Base-by-base conservation (phyloP, 2,888 invertebrate species). In the Noctua janthina region DNA sequence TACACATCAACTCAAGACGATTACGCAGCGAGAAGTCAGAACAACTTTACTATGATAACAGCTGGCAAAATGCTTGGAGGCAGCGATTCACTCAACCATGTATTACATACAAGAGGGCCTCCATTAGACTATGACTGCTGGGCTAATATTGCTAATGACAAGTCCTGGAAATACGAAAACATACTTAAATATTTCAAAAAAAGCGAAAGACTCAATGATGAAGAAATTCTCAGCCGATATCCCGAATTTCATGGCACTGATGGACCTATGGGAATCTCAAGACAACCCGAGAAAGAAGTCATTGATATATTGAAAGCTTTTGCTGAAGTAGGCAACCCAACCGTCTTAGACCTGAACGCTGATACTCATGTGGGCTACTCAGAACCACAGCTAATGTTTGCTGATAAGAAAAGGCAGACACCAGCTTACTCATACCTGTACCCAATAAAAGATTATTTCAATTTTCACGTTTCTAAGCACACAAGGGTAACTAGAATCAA, bases 51-150 rank as follows among this genome's bases (percentile, higher is more conserved):
- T 1, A 82, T 29, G 46, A 15, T 87, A 56, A 85, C 83, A 29
- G 79, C 87, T 1, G 87, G 87, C 0, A 85, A 80, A 51, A 83
- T 79, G 80, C 49, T 87, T 2, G 87, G 87, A 56, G 87, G 87
- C 20, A 79, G 69, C 43, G 78, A 20, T 69, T 74, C 85, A 13
- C 67, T 87, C 7, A 83, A 87, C 23, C 85, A 87, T 71, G 35
- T 70, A 0, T 1, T 87, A 23, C 62, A 78, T 0, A 5, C 39
- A 4, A 78, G 87, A 56, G 87, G 87, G 1, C 0, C 2, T 2
- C 0, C 29, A 1, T 23, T 8, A 13, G 83, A 87, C 35, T 85
- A 20, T 2, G 62, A 87, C 46, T 4, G 10, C n/a, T 87, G 87
- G 87, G 85, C 86, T 0, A 51, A 76, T 17, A 17, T 67, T 23